Evolutionary conservation across 2,797 vertebrate species (phyloP).

Genomic region (Chromobotia macracanthus): DNA sequence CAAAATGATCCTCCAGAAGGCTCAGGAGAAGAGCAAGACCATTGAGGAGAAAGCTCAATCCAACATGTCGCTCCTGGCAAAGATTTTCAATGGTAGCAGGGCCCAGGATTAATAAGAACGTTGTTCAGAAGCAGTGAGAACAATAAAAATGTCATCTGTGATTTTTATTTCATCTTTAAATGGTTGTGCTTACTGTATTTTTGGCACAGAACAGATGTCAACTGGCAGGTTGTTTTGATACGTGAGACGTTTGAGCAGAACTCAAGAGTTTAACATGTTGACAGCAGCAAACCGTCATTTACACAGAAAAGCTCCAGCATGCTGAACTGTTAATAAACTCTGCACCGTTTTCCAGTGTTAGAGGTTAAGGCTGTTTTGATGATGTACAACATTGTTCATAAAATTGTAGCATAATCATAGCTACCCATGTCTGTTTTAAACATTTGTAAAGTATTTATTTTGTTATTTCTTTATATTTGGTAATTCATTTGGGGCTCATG

Average conservation of each 20-base stretch:
- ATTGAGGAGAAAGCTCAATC: conserved; percentile 75
- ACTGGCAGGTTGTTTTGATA: background rate
- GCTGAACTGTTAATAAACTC: background rate
- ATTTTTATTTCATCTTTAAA: background rate
- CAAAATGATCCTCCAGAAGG: conserved; percentile 73
- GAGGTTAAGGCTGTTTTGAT: background rate
- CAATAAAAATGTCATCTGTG: background rate
- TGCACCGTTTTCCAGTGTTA: background rate
- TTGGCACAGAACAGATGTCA: background rate
- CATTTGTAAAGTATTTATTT: background rate
- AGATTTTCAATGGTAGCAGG: conserved; percentile 81
- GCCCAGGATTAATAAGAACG: conserved; percentile 46
- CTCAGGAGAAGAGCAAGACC: conserved; percentile 66
- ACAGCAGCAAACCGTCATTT: background rate
- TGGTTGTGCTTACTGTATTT: background rate
- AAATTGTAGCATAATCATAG: background rate
- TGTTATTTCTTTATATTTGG: background rate
- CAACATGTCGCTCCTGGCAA: conserved; percentile 81
- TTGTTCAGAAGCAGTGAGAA: background rate
- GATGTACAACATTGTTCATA: background rate
- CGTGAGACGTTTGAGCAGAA: too few relatives aligned
- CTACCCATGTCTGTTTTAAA: background rate
- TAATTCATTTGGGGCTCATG: background rate
- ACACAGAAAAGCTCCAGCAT: too few relatives aligned
- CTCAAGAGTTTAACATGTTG: background rate